Base-by-base conservation (phyloP, 1,140 invertebrate species). In the Drosophila melanica region DNA sequence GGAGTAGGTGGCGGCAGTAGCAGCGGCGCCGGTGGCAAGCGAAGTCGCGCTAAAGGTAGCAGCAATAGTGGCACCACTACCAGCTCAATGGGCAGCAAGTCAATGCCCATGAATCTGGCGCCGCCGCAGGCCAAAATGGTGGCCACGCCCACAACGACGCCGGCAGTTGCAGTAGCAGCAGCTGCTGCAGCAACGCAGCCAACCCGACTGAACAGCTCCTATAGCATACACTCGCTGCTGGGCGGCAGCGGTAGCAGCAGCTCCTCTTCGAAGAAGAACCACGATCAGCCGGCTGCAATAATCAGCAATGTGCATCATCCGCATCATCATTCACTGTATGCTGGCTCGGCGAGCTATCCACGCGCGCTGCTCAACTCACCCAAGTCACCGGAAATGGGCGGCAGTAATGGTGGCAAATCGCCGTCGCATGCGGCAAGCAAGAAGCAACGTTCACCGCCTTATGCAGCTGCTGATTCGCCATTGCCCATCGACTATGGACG, bases 151-250 rank as follows among this genome's bases (percentile, higher is more conserved):
- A 80, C 66, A 37, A 66, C 76, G 27, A 45, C 77, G n/a, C 42
- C 51, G 18, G 33, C 37, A 30, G 48, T 44, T 18, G 35, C 60
- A 20, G 48, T 44, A 23, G 27, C 60, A 63, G 35, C 58, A 18
- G 59, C 60, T 12, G 74, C 87, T n/a, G 51, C 77, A 18, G 50
- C 74, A 7, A 53, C 90, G 41, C 84, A 78, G 18, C 79, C 90
- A 45, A 82, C 91, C 6, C 80, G 90, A 50, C 73, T 92, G 35
- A 92, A 92, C 62, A 95, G 95, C 82, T 96, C 94, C 72, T 96
- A 96, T 92, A 96, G 95, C 92, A 96, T 96, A 91, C 95, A 95
- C 71, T 96, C 95, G 70, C 92, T 96, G 79, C 92, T 96, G 62
- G 95, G 95, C 42, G 93, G 94, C 37, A 92, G 93, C 59, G 93